Percentiles rank a stretch among this genome's conserved stretches.
phyloP scores from a whole-genome alignment of 1,140 invertebrate genomes.

The Whitmania pigra region DNA sequence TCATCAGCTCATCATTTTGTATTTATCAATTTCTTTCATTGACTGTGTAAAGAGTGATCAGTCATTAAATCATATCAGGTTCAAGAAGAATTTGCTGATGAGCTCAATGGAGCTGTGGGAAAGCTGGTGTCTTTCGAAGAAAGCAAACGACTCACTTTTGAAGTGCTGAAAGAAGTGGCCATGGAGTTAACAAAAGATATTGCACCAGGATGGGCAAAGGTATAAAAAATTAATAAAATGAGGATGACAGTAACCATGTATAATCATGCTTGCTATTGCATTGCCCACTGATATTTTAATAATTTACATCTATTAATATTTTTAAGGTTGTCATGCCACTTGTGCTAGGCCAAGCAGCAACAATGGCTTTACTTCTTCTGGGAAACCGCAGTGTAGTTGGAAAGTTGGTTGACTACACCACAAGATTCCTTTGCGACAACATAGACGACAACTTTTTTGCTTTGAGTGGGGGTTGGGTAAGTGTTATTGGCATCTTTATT shows the following conservation, averaged over 20 bases:
- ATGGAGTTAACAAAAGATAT: conserved; percentile 4
- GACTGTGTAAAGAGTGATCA: too few species aligned
- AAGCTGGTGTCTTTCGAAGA: not conserved
- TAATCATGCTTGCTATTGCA: too few species aligned
- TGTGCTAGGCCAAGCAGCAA: not conserved
- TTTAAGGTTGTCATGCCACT: not conserved
- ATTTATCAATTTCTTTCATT: too few species aligned
- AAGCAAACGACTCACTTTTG: not conserved
- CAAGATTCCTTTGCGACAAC: conserved; percentile 8
- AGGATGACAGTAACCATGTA: too few species aligned
- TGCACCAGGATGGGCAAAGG: not conserved
- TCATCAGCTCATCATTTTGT: too few species aligned
- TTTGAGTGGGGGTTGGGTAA: not conserved
- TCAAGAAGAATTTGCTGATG: not conserved
- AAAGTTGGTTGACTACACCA: not conserved
- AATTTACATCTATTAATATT: not conserved
- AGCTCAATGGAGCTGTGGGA: not conserved
- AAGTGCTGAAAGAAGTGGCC: not conserved
- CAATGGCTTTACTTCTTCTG: not conserved
- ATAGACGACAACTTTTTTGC: not conserved
- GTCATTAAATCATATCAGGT: not conserved
- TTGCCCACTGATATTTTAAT: not conserved
- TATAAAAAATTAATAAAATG: not conserved
- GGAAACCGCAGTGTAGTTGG: not conserved
- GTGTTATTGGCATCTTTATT: not conserved